phyloP scores from a whole-genome alignment of 2,113 vertebrate genomes.

The Syngnathus scovelli region DNA sequence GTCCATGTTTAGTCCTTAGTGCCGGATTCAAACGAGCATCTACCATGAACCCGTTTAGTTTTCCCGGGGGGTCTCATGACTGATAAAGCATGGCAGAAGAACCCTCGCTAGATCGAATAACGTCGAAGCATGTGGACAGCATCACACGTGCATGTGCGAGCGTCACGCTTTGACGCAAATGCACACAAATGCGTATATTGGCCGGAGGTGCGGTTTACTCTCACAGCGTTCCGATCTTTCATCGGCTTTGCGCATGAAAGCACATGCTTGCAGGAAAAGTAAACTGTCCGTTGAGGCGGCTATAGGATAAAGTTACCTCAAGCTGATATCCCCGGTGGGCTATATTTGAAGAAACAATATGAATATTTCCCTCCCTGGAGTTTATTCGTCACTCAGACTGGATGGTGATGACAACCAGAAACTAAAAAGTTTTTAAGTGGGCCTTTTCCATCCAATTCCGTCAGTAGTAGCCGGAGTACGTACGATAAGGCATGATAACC shows the following conservation, averaged over 20 bases:
- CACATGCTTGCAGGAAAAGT: conserved; percentile 37
- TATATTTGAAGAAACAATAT: background rate
- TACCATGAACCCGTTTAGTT: conserved; percentile 30
- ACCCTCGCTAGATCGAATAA: background rate
- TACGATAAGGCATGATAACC: too few species aligned
- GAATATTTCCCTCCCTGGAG: conserved; percentile 22
- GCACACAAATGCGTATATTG: conserved; percentile 5
- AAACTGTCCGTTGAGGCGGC: conserved; percentile 14
- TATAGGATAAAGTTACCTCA: conserved; percentile 18
- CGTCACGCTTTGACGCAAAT: conserved; percentile 18
- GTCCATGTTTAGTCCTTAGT: too few species aligned
- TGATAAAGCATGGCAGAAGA: background rate
- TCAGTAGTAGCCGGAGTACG: too few species aligned
- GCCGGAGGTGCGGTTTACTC: conserved; percentile 22
- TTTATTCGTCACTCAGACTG: background rate
- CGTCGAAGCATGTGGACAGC: background rate
- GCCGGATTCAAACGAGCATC: conserved; percentile 15
- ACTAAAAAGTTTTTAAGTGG: too few species aligned
- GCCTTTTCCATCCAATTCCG: too few species aligned
- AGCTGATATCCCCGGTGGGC: conserved; percentile 25
- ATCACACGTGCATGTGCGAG: background rate
- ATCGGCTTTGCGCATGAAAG: conserved; percentile 51
- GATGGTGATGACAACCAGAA: background rate
- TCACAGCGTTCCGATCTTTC: conserved; percentile 46
- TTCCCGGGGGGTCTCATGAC: conserved; percentile 39